These are phyloP conservation scores for Sminthopsis crassicaudata DNA, from an alignment of 2,113 vertebrate genomes.

Conservation along the genomic window DNA sequence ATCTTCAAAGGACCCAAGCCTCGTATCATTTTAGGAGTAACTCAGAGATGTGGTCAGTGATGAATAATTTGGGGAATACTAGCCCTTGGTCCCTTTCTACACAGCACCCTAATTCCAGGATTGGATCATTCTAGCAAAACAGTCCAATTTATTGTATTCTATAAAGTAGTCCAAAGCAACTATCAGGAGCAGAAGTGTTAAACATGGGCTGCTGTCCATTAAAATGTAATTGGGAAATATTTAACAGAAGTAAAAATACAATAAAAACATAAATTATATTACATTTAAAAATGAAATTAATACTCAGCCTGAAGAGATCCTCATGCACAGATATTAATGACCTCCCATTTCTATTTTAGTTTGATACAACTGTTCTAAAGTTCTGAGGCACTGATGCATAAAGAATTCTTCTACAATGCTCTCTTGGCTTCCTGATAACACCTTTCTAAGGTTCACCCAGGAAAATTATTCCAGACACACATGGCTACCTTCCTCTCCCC, in stretches of 20 bases:
- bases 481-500: neutral
- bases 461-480: neutral
- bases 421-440: neutral
- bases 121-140: neutral
- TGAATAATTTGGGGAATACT: neutral
- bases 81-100: neutral
- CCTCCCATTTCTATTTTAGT: neutral
- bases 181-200: neutral
- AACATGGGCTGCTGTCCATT: neutral
- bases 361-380: neutral
- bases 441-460: neutral
- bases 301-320: neutral
- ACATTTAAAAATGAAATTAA: neutral
- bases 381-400: neutral
- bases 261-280: neutral
- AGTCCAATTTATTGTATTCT: neutral
- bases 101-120: neutral
- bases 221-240: neutral
- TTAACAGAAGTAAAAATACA: neutral
- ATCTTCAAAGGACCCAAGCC: conserved; percentile 24
- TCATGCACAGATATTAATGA: neutral
- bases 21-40: neutral
- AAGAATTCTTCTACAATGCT: neutral
- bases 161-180: neutral
- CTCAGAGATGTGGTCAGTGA: neutral